Conservation (phyloP, 2,797 vertebrate species). For the Scleropages formosus region DNA sequence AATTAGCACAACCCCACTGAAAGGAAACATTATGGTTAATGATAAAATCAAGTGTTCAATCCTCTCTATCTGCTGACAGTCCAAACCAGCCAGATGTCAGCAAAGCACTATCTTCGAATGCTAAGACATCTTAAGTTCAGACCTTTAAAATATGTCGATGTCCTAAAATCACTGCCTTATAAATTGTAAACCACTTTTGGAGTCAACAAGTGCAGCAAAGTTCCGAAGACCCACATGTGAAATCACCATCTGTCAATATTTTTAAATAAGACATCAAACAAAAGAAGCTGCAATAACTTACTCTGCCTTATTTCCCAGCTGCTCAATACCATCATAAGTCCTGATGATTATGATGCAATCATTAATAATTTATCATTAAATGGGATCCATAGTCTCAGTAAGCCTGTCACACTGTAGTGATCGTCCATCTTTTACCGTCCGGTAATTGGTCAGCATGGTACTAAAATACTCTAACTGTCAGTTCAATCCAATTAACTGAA, state of each 20-base stretch:
- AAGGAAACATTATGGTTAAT: too few species aligned
- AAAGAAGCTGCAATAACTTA: conserved; percentile 9
- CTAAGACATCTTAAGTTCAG: not conserved
- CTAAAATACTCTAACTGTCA: conserved; percentile 40
- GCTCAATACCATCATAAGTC: conserved; percentile 28
- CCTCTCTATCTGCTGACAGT: too few species aligned
- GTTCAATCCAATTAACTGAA: conserved; percentile 31
- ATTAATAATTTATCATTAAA: conserved; percentile 42
- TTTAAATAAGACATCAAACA: conserved; percentile 15
- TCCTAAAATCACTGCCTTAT: not conserved
- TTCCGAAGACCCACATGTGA: not conserved
- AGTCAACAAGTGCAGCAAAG: not conserved
- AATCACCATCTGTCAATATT: not conserved
- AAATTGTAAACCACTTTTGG: not conserved
- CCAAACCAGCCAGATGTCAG: too few species aligned
- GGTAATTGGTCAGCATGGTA: conserved; percentile 42
- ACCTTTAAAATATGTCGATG: not conserved
- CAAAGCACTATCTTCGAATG: not conserved
- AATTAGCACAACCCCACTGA: too few species aligned
- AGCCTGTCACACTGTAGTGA: conserved; percentile 36
- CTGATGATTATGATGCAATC: conserved; percentile 1
- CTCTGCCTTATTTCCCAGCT: not conserved
- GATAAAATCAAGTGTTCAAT: too few species aligned
- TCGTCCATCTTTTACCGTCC: conserved; percentile 41
- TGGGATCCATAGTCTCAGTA: conserved; percentile 37